Evolutionary conservation across 2,113 vertebrate species (phyloP).

Genomic region (Ailurus styani): DNA sequence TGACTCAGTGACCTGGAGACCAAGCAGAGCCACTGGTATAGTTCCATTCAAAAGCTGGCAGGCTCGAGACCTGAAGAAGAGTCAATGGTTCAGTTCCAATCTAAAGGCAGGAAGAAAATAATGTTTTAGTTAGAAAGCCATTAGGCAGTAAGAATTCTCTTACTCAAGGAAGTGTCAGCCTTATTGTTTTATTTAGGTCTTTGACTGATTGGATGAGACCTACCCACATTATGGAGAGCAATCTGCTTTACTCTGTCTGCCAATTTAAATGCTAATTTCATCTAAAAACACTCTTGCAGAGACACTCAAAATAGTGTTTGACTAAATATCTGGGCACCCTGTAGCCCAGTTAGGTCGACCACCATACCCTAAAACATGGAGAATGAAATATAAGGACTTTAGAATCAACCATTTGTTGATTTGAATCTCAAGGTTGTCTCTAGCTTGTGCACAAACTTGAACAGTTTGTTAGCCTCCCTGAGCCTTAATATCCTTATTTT

Average conservation of each 20-base stretch:
- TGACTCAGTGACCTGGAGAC: not conserved
- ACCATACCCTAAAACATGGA: not conserved
- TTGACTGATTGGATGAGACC: not conserved
- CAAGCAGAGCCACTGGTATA: not conserved
- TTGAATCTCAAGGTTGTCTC: not conserved
- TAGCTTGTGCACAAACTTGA: not conserved
- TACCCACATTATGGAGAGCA: not conserved
- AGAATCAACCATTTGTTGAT: not conserved
- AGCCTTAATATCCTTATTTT: not conserved
- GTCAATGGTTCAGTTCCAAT: not conserved
- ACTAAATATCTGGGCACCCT: not conserved
- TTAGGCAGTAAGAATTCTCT: not conserved
- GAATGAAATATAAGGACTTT: not conserved
- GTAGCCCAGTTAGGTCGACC: not conserved
- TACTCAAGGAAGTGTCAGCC: not conserved
- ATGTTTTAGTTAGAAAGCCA: not conserved
- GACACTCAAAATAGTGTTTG: not conserved
- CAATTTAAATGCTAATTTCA: not conserved
- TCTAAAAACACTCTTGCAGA: not conserved
- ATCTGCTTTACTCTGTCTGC: not conserved
- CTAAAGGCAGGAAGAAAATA: not conserved
- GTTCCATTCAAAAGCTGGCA: not conserved
- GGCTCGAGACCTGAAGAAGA: not conserved
- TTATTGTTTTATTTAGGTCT: not conserved
- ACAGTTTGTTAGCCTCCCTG: not conserved